Evolutionary conservation across 2,888 invertebrate species (phyloP), one percentile per base, ranked within the genome.

Genomic region (Nemoura dubitans): DNA sequence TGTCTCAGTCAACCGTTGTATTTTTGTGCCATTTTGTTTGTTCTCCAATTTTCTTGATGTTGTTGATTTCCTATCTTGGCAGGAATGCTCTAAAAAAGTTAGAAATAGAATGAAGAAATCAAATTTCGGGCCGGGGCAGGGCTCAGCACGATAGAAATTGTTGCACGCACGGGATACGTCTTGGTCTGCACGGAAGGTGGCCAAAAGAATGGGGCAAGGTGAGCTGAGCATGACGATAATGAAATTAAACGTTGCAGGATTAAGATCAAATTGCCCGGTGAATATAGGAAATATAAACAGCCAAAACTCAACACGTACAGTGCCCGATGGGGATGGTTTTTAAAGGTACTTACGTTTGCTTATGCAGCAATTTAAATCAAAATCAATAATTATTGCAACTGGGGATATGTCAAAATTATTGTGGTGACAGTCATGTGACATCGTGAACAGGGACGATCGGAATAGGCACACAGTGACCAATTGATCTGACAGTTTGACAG

Each of bases 201-300:
- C 21, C 21, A 21, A 59, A 59, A 59, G 59, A 59, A 59, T 59
- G 59, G 59, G 59, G 59, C 36, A 6, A 59, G 59, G 59, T 59
- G 59, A 59, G 59, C 59, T 59, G 59, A 59, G 59, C 59, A 59
- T 59, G 59, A 59, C 59, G 59, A 59, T 59, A 59, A 59, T 59
- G 59, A 59, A 59, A 59, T 59, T 59, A 59, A 59, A 59, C 59
- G 14, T 10, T 59, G 21, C 59, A 7, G 59, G 59, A 59, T 59
- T 16, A 59, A 14, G 59, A 59, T 59, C 59, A 59, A 59, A 59
- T 21, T 59, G 59, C 16, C 14, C 14, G 59, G 6, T 59, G 59
- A 59, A 59, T 59, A 7, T 59, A 2, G 59, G 59, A 21, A 1
- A 59, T 59, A 3, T 59, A 59, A 21, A 14, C 59, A 59, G 59